Base-by-base conservation (phyloP, 2,888 invertebrate species). In the Dynastes maya region DNA sequence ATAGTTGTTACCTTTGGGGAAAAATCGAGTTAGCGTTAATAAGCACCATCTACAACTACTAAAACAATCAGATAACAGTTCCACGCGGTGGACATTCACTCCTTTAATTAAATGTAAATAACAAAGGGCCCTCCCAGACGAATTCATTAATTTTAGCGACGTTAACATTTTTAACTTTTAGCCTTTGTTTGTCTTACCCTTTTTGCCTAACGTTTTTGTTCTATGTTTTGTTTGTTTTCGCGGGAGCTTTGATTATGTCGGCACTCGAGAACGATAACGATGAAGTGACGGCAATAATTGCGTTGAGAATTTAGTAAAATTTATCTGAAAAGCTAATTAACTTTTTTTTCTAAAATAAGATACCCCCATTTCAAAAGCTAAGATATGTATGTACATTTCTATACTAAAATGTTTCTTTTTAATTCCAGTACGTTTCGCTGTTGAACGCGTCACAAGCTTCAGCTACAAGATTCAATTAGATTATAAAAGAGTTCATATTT, bases 31-130 rank as follows among this genome's bases (percentile, higher is more conserved):
- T 45, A 45, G 45, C 45, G 45, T 45, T 45, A 45, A 45, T 45
- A 45, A 45, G 8, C 45, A 45, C 45, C 45, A 45, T 45, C 45
- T 45, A 45, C 45, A 2, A 45, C 45, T 11, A 11, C 45, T 45
- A 45, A 45, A 45, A 45, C 37, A 37, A 65, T 65, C 40, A 40
- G 45, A 67, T 67, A 67, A 40, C 16, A 67, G 9, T 45, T 45
- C 40, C 40, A 45, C 40, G 16, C 16, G 40, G 16, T 9, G 55
- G 37, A 67, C 65, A 40, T 22, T 45, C 40, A 45, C 65, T 40
- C 16, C 45, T 67, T 67, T 67, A 67, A 67, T 67, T 67, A 45
- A 67, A 67, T 16, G 65, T 40, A 67, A 67, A 67, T 45, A 67
- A 67, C 45, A 67, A 45, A 40, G 22, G n/a, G 29, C 22, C 40